Conservation (phyloP, 2,113 vertebrate genomes). For the Cardinalis cardinalis region DNA sequence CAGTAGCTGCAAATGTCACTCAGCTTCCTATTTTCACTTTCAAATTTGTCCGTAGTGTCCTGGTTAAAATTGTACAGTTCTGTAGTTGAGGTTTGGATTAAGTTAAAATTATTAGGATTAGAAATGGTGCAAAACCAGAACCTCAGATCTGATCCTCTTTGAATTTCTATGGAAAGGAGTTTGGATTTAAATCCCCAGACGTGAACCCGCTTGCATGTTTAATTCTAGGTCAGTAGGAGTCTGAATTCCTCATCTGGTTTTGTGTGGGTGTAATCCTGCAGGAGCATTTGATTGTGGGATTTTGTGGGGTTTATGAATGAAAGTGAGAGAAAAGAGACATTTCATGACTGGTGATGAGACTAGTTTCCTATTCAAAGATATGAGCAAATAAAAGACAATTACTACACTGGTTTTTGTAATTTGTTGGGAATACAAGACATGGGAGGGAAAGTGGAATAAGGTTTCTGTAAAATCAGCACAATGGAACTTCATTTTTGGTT, state of each 20-base stretch:
- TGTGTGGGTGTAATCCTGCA: conserved; percentile 17
- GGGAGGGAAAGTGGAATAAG: background rate
- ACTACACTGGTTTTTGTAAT: background rate
- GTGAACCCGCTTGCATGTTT: background rate
- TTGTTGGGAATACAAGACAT: background rate
- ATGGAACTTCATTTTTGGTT: background rate
- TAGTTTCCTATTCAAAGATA: background rate
- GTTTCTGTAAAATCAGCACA: background rate
- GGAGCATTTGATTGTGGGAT: background rate
- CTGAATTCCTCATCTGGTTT: conserved; percentile 1
- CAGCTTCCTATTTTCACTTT: conserved; percentile 13
- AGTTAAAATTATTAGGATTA: conserved; percentile 34
- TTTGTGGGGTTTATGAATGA: conserved; percentile 29
- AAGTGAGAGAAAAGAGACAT: background rate
- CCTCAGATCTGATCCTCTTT: conserved; percentile 18
- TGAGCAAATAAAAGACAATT: background rate
- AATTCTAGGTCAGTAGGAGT: conserved; percentile 33
- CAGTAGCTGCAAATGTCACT: background rate
- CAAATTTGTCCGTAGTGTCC: background rate
- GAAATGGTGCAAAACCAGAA: conserved; percentile 4
- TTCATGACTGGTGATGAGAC: background rate
- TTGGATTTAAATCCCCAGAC: conserved; percentile 35
- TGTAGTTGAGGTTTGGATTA: conserved; percentile 4
- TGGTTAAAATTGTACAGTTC: conserved; percentile 6
- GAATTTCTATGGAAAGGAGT: conserved; percentile 2